Evolutionary conservation across 2,888 invertebrate genomes (phyloP).

Genomic region (Lissonota sp.): DNA sequence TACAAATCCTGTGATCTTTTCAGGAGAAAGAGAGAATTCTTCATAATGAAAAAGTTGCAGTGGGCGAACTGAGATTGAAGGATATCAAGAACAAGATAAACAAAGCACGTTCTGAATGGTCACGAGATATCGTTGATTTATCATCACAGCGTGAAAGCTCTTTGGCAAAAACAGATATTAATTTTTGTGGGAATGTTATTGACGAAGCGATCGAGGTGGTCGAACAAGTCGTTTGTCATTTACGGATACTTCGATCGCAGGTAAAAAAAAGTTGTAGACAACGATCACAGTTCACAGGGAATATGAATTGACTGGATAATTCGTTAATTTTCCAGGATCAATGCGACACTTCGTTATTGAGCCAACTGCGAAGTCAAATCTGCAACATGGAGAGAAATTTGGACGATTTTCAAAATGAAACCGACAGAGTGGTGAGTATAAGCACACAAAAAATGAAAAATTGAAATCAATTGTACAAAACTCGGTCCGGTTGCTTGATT

Average conservation of each 20-base stretch:
- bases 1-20: slow-evolving; percentile 37
- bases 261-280: slow-evolving; percentile 60
- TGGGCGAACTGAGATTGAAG: slow-evolving; percentile 75
- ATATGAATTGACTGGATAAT: slow-evolving; percentile 44
- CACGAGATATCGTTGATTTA: slow-evolving; percentile 57
- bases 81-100: slow-evolving; percentile 80
- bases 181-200: slow-evolving; percentile 72
- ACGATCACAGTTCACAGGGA: slow-evolving; percentile 19
- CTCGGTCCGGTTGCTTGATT: too few species aligned
- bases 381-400: slow-evolving; percentile 71
- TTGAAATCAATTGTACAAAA: neutral
- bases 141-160: slow-evolving; percentile 38
- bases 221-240: slow-evolving; percentile 74
- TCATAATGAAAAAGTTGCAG: slow-evolving; percentile 73
- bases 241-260: slow-evolving; percentile 72
- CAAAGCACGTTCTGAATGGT: slow-evolving; percentile 71
- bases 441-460: neutral
- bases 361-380: slow-evolving; percentile 72
- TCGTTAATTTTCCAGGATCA: slow-evolving; percentile 51
- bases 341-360: slow-evolving; percentile 66
- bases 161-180: slow-evolving; percentile 59
- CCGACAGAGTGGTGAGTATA: slow-evolving; percentile 75
- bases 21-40: slow-evolving; percentile 76
- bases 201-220: slow-evolving; percentile 76
- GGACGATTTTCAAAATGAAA: slow-evolving; percentile 74